These are phyloP conservation scores for Syngnathoides biaculeatus DNA, from an alignment of 2,113 vertebrate genomes.

Conservation along the genomic window DNA sequence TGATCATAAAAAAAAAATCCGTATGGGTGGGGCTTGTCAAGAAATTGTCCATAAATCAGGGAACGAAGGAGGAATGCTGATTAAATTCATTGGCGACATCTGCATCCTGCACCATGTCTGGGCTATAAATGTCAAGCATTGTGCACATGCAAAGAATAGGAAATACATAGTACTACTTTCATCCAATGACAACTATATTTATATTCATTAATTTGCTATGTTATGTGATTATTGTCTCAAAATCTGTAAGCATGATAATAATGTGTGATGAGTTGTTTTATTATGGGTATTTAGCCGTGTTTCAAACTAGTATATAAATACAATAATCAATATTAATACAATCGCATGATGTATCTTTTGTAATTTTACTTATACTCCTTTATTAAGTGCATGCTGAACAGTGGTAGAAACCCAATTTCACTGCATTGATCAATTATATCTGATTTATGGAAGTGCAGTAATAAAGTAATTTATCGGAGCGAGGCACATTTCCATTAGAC, in stretches of 20 bases:
- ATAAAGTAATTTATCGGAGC: neutral
- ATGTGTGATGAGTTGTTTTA: neutral
- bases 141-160: neutral
- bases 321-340: neutral
- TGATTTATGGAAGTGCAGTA: constrained; percentile 1
- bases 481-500: neutral
- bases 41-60: constrained; percentile 1
- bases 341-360: neutral
- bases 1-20: constrained; percentile 4
- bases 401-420: constrained; percentile 1
- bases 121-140: neutral
- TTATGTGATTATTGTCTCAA: neutral
- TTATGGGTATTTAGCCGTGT: neutral
- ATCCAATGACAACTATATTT: neutral
- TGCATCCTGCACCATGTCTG: neutral
- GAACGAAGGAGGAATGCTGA: neutral
- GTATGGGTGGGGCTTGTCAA: constrained; percentile 3
- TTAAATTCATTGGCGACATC: constrained; percentile 9
- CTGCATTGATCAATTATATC: neutral
- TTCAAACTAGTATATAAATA: too few relatives aligned
- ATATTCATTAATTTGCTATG: neutral
- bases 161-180: neutral
- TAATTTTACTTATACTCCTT: neutral
- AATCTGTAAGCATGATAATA: neutral
- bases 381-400: constrained; percentile 7